phyloP scores from a whole-genome alignment of 1,140 invertebrate species.

The Vanessa tameamea region DNA sequence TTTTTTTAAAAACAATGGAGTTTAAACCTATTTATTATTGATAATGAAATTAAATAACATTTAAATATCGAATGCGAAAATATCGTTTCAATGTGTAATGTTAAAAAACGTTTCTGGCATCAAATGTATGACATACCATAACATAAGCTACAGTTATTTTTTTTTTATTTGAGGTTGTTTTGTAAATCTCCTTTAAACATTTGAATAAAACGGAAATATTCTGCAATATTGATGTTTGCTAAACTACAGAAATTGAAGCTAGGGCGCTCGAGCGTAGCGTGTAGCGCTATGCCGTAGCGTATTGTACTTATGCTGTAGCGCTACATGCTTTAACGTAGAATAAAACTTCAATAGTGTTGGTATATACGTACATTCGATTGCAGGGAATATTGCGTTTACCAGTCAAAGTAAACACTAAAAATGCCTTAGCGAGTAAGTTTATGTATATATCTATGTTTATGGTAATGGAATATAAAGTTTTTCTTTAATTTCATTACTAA shows the following conservation, averaged over 20 bases:
- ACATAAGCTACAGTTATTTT: no score
- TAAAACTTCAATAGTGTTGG: slow-evolving; percentile 4
- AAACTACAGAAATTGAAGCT: slow-evolving; percentile 4
- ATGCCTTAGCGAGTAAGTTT: no score
- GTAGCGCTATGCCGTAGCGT: not conserved
- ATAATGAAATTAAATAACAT: no score
- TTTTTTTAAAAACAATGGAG: no score
- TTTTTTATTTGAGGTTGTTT: not conserved
- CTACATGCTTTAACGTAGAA: slow-evolving; percentile 4
- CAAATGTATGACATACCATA: no score
- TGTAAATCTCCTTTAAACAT: not conserved
- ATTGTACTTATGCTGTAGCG: not conserved
- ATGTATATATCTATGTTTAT: no score
- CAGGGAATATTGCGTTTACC: slow-evolving; percentile 4
- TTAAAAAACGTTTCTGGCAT: no score
- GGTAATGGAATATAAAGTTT: no score
- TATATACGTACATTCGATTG: not conserved
- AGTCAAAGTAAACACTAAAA: not conserved
- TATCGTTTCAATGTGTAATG: no score
- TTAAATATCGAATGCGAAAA: no score
- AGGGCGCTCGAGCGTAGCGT: not conserved
- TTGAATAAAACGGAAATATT: slow-evolving; percentile 5
- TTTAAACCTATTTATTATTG: no score
- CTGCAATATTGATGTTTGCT: slow-evolving; percentile 11
- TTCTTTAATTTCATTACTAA: no score